Evolutionary conservation across 2,797 vertebrate species (phyloP), one percentile per base, ranked within the genome.

Genomic region (Chaunax sp.): DNA sequence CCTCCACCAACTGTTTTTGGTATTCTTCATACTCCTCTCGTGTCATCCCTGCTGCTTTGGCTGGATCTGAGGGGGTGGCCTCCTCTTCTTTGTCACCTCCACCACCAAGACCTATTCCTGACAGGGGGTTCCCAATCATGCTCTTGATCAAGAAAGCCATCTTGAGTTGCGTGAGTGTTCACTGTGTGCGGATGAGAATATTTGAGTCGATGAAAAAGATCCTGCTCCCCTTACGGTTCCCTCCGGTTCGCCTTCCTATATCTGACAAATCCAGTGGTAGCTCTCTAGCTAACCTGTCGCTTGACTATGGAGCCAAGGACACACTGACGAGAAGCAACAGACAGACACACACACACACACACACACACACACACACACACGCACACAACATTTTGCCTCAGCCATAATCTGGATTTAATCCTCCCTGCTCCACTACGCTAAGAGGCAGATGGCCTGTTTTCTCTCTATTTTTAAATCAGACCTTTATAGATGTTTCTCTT

Each of bases 1-100:
- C 97, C 89, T 99, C 97, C 86, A 98, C 95, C 89, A 98, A 1
- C 80, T 98, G 96, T 90, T 97, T 99, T 75, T 99, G 97, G 87
- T 98, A 98, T 53, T 99, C 98, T 84, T 98, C 97, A 78, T 97
- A 98, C 75, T 99, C 98, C 86, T 99, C 98, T 15, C 96, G 93
- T 26, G 96, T 98, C 97, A 98, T 99, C 52, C 97, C 97, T 9
- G 95, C 96, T 0, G 96, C 97, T 22, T 96, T 94, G 1, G 97
- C 97, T 0, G 97, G 96, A 78, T 98, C 96, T 15, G 95, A 84
- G 4, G 95, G 91, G 62, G 93, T 72, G 78, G 95, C 95, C 86
- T 96, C 96, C 84, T 95, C 96, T 50, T 82, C 95, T 80, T 98
- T 97, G 82, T 97, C 97, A 15, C 94, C 93, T 77, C 95, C 94